Evolutionary conservation across 2,113 vertebrate species (phyloP).

Genomic region (Thunnus thynnus): DNA sequence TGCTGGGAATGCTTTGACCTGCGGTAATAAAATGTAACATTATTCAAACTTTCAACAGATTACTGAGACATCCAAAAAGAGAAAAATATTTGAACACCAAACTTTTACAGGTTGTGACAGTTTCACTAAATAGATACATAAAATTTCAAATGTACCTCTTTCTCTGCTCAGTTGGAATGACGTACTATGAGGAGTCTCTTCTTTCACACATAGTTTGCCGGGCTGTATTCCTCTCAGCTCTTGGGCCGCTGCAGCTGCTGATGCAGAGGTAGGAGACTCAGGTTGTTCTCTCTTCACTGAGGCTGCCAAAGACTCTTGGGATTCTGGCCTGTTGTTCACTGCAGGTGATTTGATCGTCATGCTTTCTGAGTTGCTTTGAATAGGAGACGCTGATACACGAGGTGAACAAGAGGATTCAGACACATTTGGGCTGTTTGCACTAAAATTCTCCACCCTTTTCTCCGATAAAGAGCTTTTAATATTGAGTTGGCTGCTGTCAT

Average conservation of each 20-base stretch:
- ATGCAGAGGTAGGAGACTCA: slow-evolving; percentile 84
- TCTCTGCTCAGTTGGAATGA: slow-evolving; percentile 92
- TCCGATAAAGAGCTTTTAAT: slow-evolving; percentile 85
- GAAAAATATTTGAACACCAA: not conserved
- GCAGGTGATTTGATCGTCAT: slow-evolving; percentile 81
- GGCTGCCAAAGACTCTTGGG: slow-evolving; percentile 80
- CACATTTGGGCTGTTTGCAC: slow-evolving; percentile 86
- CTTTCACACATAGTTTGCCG: slow-evolving; percentile 87
- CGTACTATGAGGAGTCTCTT: slow-evolving; percentile 90
- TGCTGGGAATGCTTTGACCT: slow-evolving; percentile 88
- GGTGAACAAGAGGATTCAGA: slow-evolving; percentile 89
- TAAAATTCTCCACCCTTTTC: slow-evolving; percentile 88
- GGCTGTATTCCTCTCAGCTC: slow-evolving; percentile 88
- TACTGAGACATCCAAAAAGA: not conserved
- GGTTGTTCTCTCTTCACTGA: slow-evolving; percentile 92
- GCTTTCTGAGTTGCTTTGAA: slow-evolving; percentile 86
- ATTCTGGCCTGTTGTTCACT: slow-evolving; percentile 80
- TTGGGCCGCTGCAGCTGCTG: slow-evolving; percentile 86
- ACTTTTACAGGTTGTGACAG: not conserved
- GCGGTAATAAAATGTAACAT: slow-evolving; percentile 64
- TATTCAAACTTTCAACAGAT: too few species aligned
- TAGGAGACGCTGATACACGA: slow-evolving; percentile 85
- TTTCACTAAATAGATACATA: slow-evolving; percentile 69
- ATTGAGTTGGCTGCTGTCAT: slow-evolving; percentile 87
- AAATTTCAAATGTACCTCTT: slow-evolving; percentile 88